Base-by-base conservation (phyloP, 2,113 vertebrate species). In the Benitochromis conjunctus region DNA sequence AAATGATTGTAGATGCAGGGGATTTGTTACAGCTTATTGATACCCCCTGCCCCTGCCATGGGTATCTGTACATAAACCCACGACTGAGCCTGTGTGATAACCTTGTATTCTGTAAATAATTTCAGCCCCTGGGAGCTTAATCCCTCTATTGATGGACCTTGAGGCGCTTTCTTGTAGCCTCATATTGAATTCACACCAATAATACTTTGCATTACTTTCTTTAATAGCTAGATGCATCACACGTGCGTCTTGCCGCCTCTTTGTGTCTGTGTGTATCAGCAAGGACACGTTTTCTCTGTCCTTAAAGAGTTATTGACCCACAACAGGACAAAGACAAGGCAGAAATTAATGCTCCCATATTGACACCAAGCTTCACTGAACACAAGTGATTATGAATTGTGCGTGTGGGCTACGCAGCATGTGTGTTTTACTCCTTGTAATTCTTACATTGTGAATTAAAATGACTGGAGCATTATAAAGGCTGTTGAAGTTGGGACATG, bases 81-180 rank as follows among this genome's bases (percentile, higher is more conserved):
- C 79, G 51, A n/a, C 87, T 60, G 79, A 86, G 88, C 43, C 57
- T 2, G 9, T 74, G 71, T 24, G 69, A 83, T 90, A 90, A 89
- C 90, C 78, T 84, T 57, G 80, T 86, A 5, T 43, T n/a, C 58
- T 66, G 79, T 80, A 64, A 88, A 87, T 92, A 69, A 76, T 85
- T 85, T 79, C 34, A 80, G 43, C 51, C 66, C 82, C 82, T 78
- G 55, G 36, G n/a, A 82, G 82, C 41, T 62, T 81, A 85, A 92
- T 83, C 84, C 82, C 77, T 91, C 74, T 86, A 91, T 89, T 88
- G 87, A 87, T 77, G 41, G 60, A 82, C 83, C 83, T 85, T 24
- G 74, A 78, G 82, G 74, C 43, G 81, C 9, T 78, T 81, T 84
- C 57, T 66, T 77, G 64, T 92, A 56, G 71, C 26, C 7, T 71